Evolutionary conservation across 2,888 invertebrate species (phyloP).

Genomic region (Latrodectus elegans): DNA sequence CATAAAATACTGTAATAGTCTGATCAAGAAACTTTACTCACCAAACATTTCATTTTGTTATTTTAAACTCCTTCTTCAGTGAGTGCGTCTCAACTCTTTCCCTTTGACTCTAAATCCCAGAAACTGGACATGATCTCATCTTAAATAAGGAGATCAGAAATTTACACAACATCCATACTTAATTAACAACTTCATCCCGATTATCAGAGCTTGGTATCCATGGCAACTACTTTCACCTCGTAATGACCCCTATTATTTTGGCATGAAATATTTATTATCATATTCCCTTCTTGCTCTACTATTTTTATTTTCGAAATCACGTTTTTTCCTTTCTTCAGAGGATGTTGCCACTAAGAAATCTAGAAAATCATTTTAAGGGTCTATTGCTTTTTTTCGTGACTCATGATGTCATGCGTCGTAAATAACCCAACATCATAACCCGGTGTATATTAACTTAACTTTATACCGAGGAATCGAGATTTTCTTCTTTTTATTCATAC

Average conservation of each 20-base stretch:
- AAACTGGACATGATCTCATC: background rate
- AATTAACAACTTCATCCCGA: constrained; percentile 14
- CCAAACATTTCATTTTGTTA: too few relatives aligned
- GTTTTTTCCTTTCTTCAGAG: background rate
- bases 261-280: constrained; percentile 20
- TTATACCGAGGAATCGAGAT: too few relatives aligned
- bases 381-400: constrained; percentile 37
- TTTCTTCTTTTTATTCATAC: too few relatives aligned
- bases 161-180: constrained; percentile 29
- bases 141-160: constrained; percentile 17
- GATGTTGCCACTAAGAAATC: background rate
- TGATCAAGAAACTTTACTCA: too few relatives aligned
- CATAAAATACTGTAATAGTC: too few relatives aligned
- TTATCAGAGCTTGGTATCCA: constrained; percentile 39
- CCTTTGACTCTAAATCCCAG: too few relatives aligned
- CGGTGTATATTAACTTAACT: too few relatives aligned
- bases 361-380: constrained; percentile 9
- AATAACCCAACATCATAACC: too few relatives aligned
- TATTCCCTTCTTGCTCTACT: background rate
- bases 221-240: constrained; percentile 18
- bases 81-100: too few relatives aligned
- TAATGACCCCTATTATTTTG: constrained; percentile 19
- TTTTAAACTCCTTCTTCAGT: too few relatives aligned
- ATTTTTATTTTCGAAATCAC: constrained; percentile 19
- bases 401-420: background rate